phyloP scores from a whole-genome alignment of 1,140 invertebrate genomes.

The Conus ventricosus region DNA sequence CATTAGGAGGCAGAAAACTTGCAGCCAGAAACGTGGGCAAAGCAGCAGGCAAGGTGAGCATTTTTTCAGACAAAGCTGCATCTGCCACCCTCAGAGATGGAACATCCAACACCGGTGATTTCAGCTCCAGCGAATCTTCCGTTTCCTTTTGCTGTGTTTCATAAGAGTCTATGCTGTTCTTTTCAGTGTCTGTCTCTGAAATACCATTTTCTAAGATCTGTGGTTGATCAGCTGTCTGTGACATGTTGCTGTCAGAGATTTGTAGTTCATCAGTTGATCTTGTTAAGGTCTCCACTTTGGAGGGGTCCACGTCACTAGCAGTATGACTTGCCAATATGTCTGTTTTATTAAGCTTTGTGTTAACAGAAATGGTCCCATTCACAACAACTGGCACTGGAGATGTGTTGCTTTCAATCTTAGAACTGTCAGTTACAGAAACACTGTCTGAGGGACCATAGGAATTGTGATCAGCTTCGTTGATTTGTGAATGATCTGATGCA shows the following conservation, averaged over 20 bases:
- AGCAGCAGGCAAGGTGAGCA: slow-evolving; percentile 61
- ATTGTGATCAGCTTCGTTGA: too few relatives aligned
- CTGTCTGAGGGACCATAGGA: too few relatives aligned
- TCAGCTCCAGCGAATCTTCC: slow-evolving; percentile 13
- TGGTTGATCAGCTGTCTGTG: background rate
- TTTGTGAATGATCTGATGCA: too few relatives aligned
- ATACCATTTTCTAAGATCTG: background rate
- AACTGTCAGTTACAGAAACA: background rate
- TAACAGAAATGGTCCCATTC: background rate
- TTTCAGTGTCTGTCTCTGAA: background rate
- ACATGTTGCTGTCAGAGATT: background rate
- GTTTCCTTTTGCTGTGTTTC: background rate
- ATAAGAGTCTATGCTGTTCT: background rate
- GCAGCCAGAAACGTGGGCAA: slow-evolving; percentile 54
- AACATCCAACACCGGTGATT: background rate
- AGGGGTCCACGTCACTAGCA: background rate
- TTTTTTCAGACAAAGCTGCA: slow-evolving; percentile 53
- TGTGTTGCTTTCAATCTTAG: background rate
- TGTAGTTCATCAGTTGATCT: background rate
- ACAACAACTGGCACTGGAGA: background rate
- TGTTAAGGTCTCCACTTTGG: background rate
- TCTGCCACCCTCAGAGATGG: slow-evolving; percentile 43
- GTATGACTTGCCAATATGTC: background rate
- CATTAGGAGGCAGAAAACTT: background rate
- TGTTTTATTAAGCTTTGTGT: background rate